phyloP scores from a whole-genome alignment of 1,140 invertebrate species.

The Pseudomyrmex concolor region DNA sequence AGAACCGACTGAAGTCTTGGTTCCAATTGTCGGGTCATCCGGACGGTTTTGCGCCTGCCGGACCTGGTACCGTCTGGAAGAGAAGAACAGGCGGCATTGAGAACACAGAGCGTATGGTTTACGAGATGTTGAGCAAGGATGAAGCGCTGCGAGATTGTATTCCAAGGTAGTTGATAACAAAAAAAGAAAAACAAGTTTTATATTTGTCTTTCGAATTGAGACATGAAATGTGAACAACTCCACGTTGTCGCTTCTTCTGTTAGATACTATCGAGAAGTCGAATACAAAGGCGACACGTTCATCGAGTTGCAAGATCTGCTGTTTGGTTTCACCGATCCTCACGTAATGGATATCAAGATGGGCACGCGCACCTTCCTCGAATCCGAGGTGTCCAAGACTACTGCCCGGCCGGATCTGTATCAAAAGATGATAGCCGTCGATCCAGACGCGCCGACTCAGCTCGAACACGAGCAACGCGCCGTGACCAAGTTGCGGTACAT shows the following conservation, averaged over 20 bases:
- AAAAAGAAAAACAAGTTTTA: not conserved
- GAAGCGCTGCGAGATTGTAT: slow-evolving; percentile 91
- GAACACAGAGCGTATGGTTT: slow-evolving; percentile 92
- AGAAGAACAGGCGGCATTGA: slow-evolving; percentile 89
- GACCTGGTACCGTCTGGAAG: slow-evolving; percentile 97
- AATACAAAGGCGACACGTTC: slow-evolving; percentile 94
- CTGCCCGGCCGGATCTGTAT: slow-evolving; percentile 92
- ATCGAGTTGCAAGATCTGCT: slow-evolving; percentile 96
- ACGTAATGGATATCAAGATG: slow-evolving; percentile 97
- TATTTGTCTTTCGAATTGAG: not conserved
- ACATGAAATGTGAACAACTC: not conserved
- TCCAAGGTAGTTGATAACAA: slow-evolving; percentile 85
- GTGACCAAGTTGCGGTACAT: slow-evolving; percentile 98
- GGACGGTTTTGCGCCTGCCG: slow-evolving; percentile 96
- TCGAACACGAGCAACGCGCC: slow-evolving; percentile 91
- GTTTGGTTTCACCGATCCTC: slow-evolving; percentile 93
- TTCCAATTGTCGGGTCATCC: slow-evolving; percentile 97
- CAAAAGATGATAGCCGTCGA: slow-evolving; percentile 98
- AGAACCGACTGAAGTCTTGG: slow-evolving; percentile 92
- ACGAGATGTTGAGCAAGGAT: slow-evolving; percentile 92
- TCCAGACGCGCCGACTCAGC: slow-evolving; percentile 92
- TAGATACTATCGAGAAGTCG: slow-evolving; percentile 93
- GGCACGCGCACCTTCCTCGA: slow-evolving; percentile 97
- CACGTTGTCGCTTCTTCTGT: not conserved
- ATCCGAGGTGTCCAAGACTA: slow-evolving; percentile 95